Percentiles rank a stretch among this genome's conserved stretches.
Evolutionary conservation across 2,113 vertebrate species (phyloP).

Genomic region (Hystrix cristata): DNA sequence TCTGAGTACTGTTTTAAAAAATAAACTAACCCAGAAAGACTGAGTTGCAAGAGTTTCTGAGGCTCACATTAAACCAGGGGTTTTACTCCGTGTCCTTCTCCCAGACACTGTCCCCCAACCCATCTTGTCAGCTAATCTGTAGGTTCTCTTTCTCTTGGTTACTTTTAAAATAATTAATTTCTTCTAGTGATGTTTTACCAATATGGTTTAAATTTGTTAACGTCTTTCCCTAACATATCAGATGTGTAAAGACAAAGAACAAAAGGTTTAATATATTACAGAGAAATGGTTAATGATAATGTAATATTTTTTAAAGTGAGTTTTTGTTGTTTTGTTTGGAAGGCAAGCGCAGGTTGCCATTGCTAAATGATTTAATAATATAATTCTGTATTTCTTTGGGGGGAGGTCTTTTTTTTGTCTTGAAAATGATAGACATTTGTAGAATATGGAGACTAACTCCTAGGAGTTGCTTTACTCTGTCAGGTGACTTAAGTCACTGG

Average conservation of each 20-base stretch:
- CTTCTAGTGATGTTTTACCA: conserved; percentile 87
- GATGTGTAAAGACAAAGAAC: conserved; percentile 91
- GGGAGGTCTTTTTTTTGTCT: conserved; percentile 91
- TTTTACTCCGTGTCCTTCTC: conserved; percentile 77
- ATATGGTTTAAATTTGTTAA: conserved; percentile 88
- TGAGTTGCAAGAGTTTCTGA: conserved; percentile 75
- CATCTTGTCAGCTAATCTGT: conserved; percentile 82
- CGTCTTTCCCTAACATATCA: conserved; percentile 93
- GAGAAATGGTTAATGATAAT: conserved; percentile 90
- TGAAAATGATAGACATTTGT: conserved; percentile 98
- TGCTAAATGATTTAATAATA: conserved; percentile 90
- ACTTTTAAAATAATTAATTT: conserved; percentile 86
- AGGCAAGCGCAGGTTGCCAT: conserved; percentile 88
- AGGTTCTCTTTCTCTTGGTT: conserved; percentile 82
- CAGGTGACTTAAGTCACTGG: conserved; percentile 99
- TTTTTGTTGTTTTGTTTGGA: conserved; percentile 89
- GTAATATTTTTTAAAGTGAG: conserved; percentile 92
- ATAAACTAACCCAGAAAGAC: conserved; percentile 78
- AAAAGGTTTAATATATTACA: conserved; percentile 94
- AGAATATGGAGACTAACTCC: conserved; percentile 99
- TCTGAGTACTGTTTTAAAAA: conserved; percentile 64
- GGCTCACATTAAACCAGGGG: conserved; percentile 87
- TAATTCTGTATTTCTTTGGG: conserved; percentile 89
- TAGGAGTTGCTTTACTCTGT: conserved; percentile 99
- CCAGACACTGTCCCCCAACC: conserved; percentile 9